phyloP scores from a whole-genome alignment of 2,888 invertebrate species.

The Habrosyne pyritoides region DNA sequence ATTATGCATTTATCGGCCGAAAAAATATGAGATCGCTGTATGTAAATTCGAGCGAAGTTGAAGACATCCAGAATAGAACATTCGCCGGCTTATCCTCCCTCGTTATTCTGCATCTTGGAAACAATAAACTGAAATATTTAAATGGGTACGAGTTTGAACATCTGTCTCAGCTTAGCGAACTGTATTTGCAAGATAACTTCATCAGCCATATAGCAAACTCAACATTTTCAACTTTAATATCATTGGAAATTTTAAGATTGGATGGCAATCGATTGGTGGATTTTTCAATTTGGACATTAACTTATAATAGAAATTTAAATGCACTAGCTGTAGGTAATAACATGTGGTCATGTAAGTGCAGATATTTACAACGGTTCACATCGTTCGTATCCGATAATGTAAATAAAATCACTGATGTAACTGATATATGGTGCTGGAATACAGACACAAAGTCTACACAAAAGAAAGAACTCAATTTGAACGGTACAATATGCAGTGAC shows the following conservation, averaged over 20 bases:
- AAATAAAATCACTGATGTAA: conserved; percentile 88
- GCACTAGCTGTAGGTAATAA: conserved; percentile 92
- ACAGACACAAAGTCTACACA: conserved; percentile 87
- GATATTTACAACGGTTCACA: conserved; percentile 92
- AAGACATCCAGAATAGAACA: conserved; percentile 93
- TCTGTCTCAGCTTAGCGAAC: conserved; percentile 89
- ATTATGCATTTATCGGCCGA: conserved; percentile 95
- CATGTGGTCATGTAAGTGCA: conserved; percentile 95
- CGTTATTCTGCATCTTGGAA: conserved; percentile 91
- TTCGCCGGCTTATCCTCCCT: conserved; percentile 93
- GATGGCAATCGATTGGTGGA: conserved; percentile 92
- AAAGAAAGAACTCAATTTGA: conserved; percentile 90
- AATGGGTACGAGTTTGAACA: conserved; percentile 94
- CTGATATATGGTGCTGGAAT: conserved; percentile 91
- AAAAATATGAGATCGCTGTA: conserved; percentile 94
- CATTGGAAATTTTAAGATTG: conserved; percentile 89
- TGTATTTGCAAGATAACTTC: conserved; percentile 93
- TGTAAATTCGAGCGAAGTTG: conserved; percentile 93
- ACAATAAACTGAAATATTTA: conserved; percentile 91
- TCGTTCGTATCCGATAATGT: conserved; percentile 91
- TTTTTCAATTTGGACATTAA: conserved; percentile 90
- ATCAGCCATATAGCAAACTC: conserved; percentile 90
- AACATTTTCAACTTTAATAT: conserved; percentile 89
- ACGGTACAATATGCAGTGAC: conserved; percentile 93
- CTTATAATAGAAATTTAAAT: conserved; percentile 85